A percentile compares a stretch with the other conserved stretches of the same genome.
Evolutionary conservation across 23 tunicate species (phyloP).

Genomic region (Corella eumyota): DNA sequence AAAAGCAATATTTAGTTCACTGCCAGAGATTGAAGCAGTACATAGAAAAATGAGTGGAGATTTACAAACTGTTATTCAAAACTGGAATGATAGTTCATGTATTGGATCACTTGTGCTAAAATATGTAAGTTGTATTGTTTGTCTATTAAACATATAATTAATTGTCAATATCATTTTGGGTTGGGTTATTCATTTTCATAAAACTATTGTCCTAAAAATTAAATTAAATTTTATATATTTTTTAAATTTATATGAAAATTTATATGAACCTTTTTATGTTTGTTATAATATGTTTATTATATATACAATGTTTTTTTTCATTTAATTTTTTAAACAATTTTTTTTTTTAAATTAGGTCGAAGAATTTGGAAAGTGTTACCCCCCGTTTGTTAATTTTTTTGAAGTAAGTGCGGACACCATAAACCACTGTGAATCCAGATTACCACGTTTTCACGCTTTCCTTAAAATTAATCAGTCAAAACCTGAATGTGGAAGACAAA

Average conservation of each 20-base stretch:
- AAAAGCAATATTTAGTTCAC: conserved; percentile 77
- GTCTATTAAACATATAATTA: not conserved
- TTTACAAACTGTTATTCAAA: conserved; percentile 14
- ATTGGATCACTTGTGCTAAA: conserved; percentile 49
- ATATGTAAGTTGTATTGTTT: conserved; percentile 63
- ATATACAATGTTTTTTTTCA: too few species aligned
- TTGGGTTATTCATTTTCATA: not conserved
- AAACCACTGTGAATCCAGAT: conserved; percentile 37
- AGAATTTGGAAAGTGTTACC: conserved; percentile 72
- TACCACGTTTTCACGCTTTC: conserved; percentile 85
- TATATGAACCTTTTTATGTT: too few species aligned
- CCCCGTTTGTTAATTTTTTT: conserved; percentile 88
- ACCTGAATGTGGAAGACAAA: conserved; percentile 86
- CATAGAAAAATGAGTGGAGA: conserved; percentile 59
- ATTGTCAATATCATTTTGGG: not conserved
- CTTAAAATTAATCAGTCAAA: conserved; percentile 93
- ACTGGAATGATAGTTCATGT: conserved; percentile 68
- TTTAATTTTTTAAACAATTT: too few species aligned
- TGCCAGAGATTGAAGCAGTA: conserved; percentile 70
- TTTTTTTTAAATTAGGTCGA: too few species aligned
- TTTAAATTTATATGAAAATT: too few species aligned
- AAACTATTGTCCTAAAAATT: not conserved
- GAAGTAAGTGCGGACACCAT: conserved; percentile 75
- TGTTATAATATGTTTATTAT: too few species aligned
- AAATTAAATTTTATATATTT: too few species aligned